Evolutionary conservation across 2,888 invertebrate species (phyloP), one percentile per base, ranked within the genome.

Genomic region (Spisula solida): DNA sequence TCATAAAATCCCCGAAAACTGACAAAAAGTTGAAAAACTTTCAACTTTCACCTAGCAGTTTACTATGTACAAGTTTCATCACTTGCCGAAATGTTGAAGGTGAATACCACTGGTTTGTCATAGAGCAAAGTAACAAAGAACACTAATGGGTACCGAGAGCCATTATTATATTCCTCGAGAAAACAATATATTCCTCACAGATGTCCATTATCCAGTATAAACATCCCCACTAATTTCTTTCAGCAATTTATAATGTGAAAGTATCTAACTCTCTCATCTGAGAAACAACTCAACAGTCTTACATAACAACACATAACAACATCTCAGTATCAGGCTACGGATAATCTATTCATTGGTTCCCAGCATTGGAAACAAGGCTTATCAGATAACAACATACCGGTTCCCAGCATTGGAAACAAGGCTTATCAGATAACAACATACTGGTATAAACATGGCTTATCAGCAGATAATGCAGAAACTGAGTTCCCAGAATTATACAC

Each of bases 171-270:
- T 75, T 60, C 34, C 75, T 31, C 34, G 16, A 31, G 2, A 75
- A 75, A 75, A 75, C 75, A 34, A 31, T 75, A 75, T 16, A 80
- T 48, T 48, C 18, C 80, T 80, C 80, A 51, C 47, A 47, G 34
- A 80, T 80, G 80, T 80, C 80, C 80, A 80, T 80, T 80, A 80
- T 34, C 29, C 51, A 47, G n/a, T 25, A 25, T 80, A 47, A 80
- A 80, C 47, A 80, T 80, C 75, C 34, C 25, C 75, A 75, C 5
- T 75, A 31, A 70, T 31, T 70, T 70, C 31, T 29, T 75, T 34
- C 34, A 75, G 75, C 25, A 31, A 75, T 75, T 75, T 75, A 75
- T 34, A 75, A 31, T 34, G 34, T 75, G 75, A 75, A 75, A 75
- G 31, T 75, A 75, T 75, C 29, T 34, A 34, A 75, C 75, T 25